These are phyloP conservation scores for Ia io DNA, from an alignment of 2,113 vertebrate genomes.

Conservation along the genomic window DNA sequence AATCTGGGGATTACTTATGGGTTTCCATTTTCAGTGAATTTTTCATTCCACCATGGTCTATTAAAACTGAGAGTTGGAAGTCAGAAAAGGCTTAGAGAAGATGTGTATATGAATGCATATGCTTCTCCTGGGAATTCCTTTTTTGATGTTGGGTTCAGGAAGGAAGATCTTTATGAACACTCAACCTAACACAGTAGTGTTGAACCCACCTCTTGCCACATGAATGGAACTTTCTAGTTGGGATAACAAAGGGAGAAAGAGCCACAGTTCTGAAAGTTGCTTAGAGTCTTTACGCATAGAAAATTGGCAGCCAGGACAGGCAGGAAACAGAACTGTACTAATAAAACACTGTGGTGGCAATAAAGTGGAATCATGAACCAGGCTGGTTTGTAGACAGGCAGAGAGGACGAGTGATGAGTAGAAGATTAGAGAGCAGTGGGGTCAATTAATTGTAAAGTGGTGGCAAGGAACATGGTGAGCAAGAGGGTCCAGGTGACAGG, in stretches of 20 bases:
- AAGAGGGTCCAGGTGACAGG: too few species aligned
- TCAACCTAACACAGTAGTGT: background rate
- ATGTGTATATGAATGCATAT: background rate
- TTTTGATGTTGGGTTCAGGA: background rate
- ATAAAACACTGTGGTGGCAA: background rate
- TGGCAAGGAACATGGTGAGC: background rate
- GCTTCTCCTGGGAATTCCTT: slow-evolving; percentile 30
- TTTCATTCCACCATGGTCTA: background rate
- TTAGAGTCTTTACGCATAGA: background rate
- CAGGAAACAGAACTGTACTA: background rate
- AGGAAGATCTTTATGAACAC: background rate
- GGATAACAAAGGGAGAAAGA: background rate
- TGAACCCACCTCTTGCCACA: background rate
- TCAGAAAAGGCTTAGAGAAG: background rate
- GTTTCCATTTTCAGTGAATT: background rate
- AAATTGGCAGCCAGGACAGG: background rate
- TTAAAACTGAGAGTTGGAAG: background rate
- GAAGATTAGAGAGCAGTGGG: background rate
- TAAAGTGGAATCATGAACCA: background rate
- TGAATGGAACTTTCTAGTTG: background rate
- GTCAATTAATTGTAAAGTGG: background rate
- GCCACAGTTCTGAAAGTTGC: background rate
- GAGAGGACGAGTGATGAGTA: background rate
- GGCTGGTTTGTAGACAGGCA: background rate
- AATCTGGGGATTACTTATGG: background rate